Percentiles rank a stretch among this genome's conserved stretches.
Evolutionary conservation across 2,797 vertebrate species (phyloP).

Genomic region (Aselliscus stoliczkanus): DNA sequence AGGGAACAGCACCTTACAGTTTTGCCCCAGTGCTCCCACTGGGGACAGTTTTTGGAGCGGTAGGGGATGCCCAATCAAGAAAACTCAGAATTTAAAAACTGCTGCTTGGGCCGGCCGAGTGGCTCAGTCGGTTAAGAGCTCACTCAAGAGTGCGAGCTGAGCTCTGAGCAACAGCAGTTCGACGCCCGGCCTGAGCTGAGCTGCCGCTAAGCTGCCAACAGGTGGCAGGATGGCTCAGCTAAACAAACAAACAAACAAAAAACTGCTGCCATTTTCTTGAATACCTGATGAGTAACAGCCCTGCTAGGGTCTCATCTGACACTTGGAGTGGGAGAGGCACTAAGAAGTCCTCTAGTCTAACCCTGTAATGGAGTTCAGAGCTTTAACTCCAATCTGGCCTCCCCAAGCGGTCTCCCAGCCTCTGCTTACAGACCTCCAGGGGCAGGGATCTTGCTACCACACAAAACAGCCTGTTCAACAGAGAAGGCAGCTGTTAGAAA

Average conservation of each 20-base stretch:
- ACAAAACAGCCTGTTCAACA: not conserved
- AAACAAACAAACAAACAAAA: no score
- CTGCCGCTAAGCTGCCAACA: no score
- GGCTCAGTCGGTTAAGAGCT: no score
- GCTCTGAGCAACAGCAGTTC: no score
- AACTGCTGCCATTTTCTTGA: not conserved
- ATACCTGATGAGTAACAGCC: not conserved
- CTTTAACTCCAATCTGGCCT: not conserved
- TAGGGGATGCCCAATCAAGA: not conserved
- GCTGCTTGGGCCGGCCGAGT: no score
- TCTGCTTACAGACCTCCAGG: not conserved
- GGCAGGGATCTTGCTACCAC: not conserved
- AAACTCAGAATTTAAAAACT: not conserved
- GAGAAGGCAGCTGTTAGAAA: not conserved
- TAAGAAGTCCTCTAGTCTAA: not conserved
- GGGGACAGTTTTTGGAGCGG: not conserved
- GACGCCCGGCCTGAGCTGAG: no score
- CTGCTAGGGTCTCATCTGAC: not conserved
- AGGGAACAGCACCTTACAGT: not conserved
- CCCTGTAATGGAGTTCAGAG: not conserved
- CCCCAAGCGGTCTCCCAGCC: not conserved
- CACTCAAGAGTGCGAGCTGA: no score
- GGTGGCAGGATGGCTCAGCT: no score
- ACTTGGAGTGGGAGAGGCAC: not conserved
- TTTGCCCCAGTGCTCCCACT: not conserved